Percentiles rank a stretch among this genome's conserved stretches.
These are phyloP conservation scores for Halcyon leucocephala DNA, from an alignment of 2,797 vertebrate species.

Conservation along the genomic window DNA sequence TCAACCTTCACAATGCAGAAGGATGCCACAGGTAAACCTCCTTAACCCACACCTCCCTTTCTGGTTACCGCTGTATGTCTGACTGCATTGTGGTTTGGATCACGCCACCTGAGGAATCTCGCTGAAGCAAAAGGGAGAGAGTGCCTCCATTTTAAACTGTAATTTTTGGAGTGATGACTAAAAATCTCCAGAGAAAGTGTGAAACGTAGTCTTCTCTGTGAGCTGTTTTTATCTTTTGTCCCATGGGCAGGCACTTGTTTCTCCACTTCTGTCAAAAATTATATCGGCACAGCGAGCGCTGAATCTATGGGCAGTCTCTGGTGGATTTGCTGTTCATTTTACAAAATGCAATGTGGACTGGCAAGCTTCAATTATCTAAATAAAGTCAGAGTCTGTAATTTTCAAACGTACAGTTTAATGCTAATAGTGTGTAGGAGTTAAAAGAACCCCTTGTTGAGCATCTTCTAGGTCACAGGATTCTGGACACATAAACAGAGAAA, in stretches of 20 bases:
- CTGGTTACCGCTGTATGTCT: background rate
- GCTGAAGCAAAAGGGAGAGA: background rate
- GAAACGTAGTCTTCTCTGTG: background rate
- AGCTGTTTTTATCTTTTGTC: background rate
- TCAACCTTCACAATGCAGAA: background rate
- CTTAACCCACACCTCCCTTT: background rate
- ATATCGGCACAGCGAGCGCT: fast-evolving
- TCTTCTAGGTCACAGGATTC: background rate
- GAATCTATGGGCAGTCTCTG: background rate
- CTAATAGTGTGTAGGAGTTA: background rate
- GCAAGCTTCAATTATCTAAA: background rate
- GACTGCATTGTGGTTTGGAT: background rate
- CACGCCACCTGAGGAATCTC: background rate
- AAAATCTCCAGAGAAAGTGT: background rate
- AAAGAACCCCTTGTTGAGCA: fast-evolving
- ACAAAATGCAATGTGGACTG: background rate
- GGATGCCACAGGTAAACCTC: background rate
- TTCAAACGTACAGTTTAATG: background rate
- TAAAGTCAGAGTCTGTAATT: background rate
- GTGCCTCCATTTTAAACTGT: background rate
- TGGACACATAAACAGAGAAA: background rate
- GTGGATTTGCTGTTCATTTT: background rate
- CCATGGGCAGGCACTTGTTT: background rate
- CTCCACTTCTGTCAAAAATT: background rate
- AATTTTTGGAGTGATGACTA: background rate